Evolutionary conservation across 2,888 invertebrate species (phyloP), one percentile per base, ranked within the genome.

Genomic region (Limnephilus lunatus): DNA sequence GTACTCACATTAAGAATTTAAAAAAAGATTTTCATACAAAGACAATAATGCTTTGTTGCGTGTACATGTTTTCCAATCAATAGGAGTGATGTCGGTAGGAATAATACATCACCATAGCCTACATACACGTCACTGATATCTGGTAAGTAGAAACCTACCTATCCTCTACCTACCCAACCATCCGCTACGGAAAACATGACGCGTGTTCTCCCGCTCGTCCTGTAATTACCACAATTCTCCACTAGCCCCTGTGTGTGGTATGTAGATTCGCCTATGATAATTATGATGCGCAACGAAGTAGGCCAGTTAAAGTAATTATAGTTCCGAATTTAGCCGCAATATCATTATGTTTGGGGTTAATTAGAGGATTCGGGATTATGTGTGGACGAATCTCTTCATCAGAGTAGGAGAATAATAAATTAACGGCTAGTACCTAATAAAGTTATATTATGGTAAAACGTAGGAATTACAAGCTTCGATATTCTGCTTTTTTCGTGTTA

Each of bases 251-350:
- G 7, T 68, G 68, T 35, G 35, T 35, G 35, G 35, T 68, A 68
- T n/a, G 68, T 68, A 68, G 68, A 68, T n/a, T 68, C 4, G 68
- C 68, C 68, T 68, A n/a, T 25, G 68, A 68, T 68, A 68, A 68
- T 68, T 68, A 68, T 68, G 68, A 68, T 68, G 25, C 3, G 68
- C 7, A 68, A 68, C 68, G 7, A 68, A 68, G 68, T 68, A 68
- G 68, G n/a, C 68, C 68, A 68, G 68, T 68, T 68, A 68, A n/a
- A n/a, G 68, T 68, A n/a, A 68, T 68, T 68, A 68, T 68, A n/a
- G 68, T 68, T 68, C 68, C n/a, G 68, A 25, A 68, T 68, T 25
- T 7, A 68, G 68, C 68, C 68, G 68, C 68, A 68, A 25, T 5
- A 25, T 68, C 5, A 68, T 68, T 68, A 68, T n/a, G 25, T 68